Conservation (phyloP, 2,888 invertebrate species). For the Mylabris sibirica region DNA sequence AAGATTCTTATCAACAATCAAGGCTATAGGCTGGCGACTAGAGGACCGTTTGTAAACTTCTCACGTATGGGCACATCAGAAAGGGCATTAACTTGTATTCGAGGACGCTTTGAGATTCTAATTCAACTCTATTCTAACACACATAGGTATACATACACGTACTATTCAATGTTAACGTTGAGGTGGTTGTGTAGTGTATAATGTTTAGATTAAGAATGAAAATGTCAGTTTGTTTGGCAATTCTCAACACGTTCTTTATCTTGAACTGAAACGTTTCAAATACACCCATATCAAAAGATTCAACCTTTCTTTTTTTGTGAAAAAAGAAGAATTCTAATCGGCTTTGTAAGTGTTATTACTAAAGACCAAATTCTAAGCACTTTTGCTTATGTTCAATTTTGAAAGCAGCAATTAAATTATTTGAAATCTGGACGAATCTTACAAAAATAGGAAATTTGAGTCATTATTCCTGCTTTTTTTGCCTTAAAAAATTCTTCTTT, state of each 20-base stretch:
- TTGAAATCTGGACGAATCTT: no score
- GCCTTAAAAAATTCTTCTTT: no score
- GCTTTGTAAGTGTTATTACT: no score
- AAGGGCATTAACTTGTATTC: conserved; percentile 27
- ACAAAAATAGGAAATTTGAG: no score
- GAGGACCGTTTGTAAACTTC: conserved; percentile 21
- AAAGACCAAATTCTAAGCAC: no score
- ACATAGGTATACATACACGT: neutral
- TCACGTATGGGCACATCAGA: conserved; percentile 29
- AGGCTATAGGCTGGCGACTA: conserved; percentile 18
- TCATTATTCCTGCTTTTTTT: no score
- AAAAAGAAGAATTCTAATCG: no score
- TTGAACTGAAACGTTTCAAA: conserved; percentile 26
- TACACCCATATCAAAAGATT: neutral
- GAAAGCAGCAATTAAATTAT: no score
- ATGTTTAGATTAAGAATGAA: neutral
- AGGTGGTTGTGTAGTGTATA: no score
- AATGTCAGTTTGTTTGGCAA: conserved; percentile 15
- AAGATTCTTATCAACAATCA: conserved; percentile 18
- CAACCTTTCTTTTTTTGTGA: neutral
- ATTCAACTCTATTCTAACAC: neutral
- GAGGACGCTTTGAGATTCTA: conserved; percentile 18
- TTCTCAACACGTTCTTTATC: conserved; percentile 31
- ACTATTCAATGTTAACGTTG: neutral
- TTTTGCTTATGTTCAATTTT: no score